Evolutionary conservation across 2,888 invertebrate species (phyloP).

Genomic region (Agrotis ipsilon): DNA sequence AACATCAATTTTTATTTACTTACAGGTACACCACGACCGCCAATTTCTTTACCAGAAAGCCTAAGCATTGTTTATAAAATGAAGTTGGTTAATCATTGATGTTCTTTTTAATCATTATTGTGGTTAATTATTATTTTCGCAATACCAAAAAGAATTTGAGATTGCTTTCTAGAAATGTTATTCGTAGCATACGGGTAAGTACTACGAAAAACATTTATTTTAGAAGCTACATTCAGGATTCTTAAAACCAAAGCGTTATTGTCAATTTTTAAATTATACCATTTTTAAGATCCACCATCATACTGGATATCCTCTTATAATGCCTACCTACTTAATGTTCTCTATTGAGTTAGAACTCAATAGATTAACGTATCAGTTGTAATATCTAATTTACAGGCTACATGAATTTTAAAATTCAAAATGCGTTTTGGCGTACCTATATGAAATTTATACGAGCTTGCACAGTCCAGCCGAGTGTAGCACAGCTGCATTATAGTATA

Average conservation of each 20-base stretch:
- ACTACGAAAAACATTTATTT: neutral
- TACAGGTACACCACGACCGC: too few relatives aligned
- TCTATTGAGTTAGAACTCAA: neutral
- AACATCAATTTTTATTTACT: slow-evolving; percentile 42
- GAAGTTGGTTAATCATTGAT: too few relatives aligned
- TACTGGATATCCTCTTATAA: neutral
- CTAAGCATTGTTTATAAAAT: neutral
- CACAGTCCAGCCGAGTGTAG: slow-evolving; percentile 78
- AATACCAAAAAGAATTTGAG: neutral
- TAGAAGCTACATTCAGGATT: neutral
- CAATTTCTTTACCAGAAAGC: slow-evolving; percentile 25
- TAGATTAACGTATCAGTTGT: neutral
- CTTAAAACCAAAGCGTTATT: too few relatives aligned
- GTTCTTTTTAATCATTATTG: too few relatives aligned
- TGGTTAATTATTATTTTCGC: too few relatives aligned
- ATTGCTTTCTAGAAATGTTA: neutral
- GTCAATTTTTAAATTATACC: neutral
- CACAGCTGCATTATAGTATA: slow-evolving; percentile 87
- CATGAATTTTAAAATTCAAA: slow-evolving; percentile 73
- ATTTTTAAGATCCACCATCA: neutral
- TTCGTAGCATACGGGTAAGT: too few relatives aligned
- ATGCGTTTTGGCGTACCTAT: slow-evolving; percentile 74
- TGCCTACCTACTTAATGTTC: neutral
- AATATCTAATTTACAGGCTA: slow-evolving; percentile 5
- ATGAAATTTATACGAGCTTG: slow-evolving; percentile 80